These are phyloP conservation scores for Drosophila subquinaria DNA, from an alignment of 2,888 invertebrate genomes.

Conservation along the genomic window DNA sequence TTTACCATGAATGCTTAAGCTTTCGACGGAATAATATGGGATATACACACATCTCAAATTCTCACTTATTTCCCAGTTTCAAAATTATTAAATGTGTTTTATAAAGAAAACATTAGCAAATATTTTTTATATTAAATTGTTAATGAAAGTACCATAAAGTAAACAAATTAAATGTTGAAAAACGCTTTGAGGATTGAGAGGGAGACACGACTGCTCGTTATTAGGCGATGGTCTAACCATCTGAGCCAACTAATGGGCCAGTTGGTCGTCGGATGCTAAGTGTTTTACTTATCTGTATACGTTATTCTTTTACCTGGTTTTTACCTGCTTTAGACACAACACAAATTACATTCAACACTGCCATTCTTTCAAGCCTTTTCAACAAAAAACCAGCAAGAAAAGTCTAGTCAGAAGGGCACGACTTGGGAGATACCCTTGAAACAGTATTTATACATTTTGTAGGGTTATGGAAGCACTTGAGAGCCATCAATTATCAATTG, in stretches of 20 bases:
- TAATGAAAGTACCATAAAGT: constrained; percentile 21
- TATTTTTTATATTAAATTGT: constrained; percentile 3
- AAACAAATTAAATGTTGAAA: constrained; percentile 25
- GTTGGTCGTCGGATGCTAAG: constrained; percentile 31
- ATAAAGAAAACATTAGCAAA: background rate
- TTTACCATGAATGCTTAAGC: background rate
- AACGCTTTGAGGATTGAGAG: constrained; percentile 8
- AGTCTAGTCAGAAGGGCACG: background rate
- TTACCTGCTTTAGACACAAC: constrained; percentile 29
- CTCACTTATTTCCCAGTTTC: background rate
- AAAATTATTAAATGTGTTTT: background rate
- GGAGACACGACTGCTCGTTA: constrained; percentile 16
- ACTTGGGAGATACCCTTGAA: background rate
- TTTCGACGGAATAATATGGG: background rate
- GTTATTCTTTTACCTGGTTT: constrained; percentile 23
- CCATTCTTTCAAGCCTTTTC: constrained; percentile 21
- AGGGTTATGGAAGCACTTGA: background rate
- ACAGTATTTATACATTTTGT: background rate
- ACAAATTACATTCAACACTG: constrained; percentile 29
- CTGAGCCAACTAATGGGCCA: constrained; percentile 27
- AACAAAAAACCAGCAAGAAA: constrained; percentile 14
- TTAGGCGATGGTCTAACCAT: constrained; percentile 17
- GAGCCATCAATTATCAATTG: too few species aligned
- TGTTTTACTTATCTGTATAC: constrained; percentile 29
- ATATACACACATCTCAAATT: background rate